Evolutionary conservation across 2,888 invertebrate genomes (phyloP).

Genomic region (Plutella xylostella): DNA sequence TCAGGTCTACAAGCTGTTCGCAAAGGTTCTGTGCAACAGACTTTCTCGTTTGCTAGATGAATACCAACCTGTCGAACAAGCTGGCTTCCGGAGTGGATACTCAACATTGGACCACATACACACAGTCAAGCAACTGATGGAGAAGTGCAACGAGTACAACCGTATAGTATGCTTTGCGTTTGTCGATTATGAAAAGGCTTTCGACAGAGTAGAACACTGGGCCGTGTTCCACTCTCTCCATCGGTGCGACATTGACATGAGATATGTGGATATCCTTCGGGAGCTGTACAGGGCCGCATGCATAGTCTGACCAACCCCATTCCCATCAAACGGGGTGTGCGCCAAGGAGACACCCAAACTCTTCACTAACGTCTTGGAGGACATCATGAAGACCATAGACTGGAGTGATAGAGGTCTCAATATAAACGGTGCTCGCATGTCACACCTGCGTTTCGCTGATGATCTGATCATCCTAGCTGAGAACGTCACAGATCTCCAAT

Average conservation of each 20-base stretch:
- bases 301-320: too few species aligned
- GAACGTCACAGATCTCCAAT: neutral
- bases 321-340: too few species aligned
- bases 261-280: neutral
- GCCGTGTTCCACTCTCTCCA: neutral
- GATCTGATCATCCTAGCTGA: neutral
- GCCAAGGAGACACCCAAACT: neutral
- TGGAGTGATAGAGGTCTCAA: too few species aligned
- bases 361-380: too few species aligned
- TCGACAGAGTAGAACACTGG: neutral
- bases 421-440: too few species aligned
- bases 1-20: neutral
- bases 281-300: neutral
- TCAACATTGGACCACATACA: slow-evolving; percentile 21
- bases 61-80: slow-evolving; percentile 22
- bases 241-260: neutral
- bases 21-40: neutral
- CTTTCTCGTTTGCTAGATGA: slow-evolving; percentile 34
- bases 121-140: slow-evolving; percentile 13
- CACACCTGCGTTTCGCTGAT: too few species aligned
- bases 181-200: slow-evolving; percentile 10
- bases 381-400: too few species aligned
- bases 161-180: neutral
- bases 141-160: slow-evolving; percentile 9
- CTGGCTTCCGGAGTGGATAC: slow-evolving; percentile 17